A percentile compares a stretch with the other conserved stretches of the same genome.
phyloP scores from a whole-genome alignment of 2,888 invertebrate species.

The Lasius fuliginosus region DNA sequence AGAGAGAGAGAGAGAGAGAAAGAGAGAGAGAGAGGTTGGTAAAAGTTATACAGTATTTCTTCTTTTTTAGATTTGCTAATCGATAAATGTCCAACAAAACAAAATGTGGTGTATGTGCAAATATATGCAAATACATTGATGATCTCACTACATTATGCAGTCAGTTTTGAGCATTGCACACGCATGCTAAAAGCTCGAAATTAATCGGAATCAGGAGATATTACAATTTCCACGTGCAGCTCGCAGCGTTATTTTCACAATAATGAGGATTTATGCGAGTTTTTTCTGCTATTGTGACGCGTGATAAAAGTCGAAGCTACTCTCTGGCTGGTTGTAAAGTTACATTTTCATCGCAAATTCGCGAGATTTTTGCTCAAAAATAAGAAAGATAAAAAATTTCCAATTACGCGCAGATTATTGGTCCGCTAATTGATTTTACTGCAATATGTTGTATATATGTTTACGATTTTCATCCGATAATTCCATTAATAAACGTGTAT shows the following conservation, averaged over 20 bases:
- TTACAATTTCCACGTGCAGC: slow-evolving; percentile 15
- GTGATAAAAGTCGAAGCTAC: slow-evolving; percentile 11
- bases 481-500: slow-evolving; percentile 4
- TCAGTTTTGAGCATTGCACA: neutral
- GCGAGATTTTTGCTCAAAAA: neutral
- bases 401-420: neutral
- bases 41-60: neutral
- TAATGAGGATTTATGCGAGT: slow-evolving; percentile 20
- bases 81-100: neutral
- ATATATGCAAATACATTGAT: slow-evolving; percentile 16
- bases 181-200: slow-evolving; percentile 14
- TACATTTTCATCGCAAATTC: neutral
- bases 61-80: neutral
- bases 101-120: neutral
- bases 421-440: slow-evolving; percentile 20
- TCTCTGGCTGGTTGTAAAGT: neutral
- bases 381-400: slow-evolving; percentile 9
- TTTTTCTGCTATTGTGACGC: neutral
- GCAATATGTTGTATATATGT: neutral
- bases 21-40: neutral
- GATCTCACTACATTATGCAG: slow-evolving; percentile 5
- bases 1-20: neutral
- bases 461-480: slow-evolving; percentile 30
- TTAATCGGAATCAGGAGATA: slow-evolving; percentile 30
- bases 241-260: neutral